Base-by-base conservation (phyloP, 2,797 vertebrate genomes). In the Lepus townsendii region DNA sequence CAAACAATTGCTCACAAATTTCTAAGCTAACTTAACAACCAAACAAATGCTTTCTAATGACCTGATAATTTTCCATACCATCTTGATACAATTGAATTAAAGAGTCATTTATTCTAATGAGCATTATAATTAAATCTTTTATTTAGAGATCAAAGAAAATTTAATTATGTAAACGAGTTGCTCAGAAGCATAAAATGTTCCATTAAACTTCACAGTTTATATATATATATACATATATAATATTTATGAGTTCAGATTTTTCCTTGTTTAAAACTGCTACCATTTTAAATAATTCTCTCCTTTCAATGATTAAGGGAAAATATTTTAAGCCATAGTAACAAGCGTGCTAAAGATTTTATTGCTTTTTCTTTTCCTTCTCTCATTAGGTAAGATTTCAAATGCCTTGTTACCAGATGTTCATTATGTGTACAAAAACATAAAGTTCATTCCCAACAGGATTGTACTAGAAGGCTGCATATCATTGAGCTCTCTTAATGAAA, bases 101-200 rank as follows among this genome's bases (percentile, higher is more conserved):
- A 98, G 97, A 97, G 92, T 94, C 96, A 97, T 98, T 98, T 98
- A 98, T 96, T 96, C 97, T 98, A 98, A 98, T 98, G 97, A 98
- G 97, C 97, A 97, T 97, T 98, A 98, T 98, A 98, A 98, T 98
- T 98, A 98, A 98, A 98, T 98, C 96, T 98, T 98, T 98, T 98
- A 97, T 97, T 98, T 98, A 97, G 95, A 98, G 97, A 98, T 98
- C 98, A 99, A 99, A 98, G 98, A 97, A 98, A 97, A 98, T 98
- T 98, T 98, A 98, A 98, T 98, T 98, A 98, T 98, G 98, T 98
- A 98, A 98, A 98, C 93, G 84, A 98, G 95, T 98, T 98, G 95
- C 96, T 98, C 97, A 98, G 97, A 97, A 98, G 97, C 97, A 97
- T 96, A 98, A 98, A 98, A 98, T 98, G 97, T 98, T 98, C 97